These are phyloP conservation scores for Pseudomyrmex sp. DNA, from an alignment of 1,140 invertebrate genomes.

Conservation along the genomic window DNA sequence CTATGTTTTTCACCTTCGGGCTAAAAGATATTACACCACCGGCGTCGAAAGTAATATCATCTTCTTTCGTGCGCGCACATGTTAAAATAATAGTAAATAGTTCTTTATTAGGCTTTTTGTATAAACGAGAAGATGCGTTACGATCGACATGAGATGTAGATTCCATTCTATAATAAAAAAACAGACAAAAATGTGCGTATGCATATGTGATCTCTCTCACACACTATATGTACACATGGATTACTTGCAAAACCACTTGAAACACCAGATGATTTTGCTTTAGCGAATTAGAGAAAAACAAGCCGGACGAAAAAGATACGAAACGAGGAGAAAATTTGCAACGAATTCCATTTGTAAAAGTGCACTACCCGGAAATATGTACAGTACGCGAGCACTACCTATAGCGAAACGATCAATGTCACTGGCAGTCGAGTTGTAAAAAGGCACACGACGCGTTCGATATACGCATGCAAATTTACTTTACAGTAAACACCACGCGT, in stretches of 20 bases:
- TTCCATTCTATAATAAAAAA: too few species aligned
- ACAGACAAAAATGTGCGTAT: too few species aligned
- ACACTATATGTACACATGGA: not conserved
- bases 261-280: not conserved
- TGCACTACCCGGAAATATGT: constrained; percentile 66
- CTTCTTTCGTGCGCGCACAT: constrained; percentile 25
- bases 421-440: constrained; percentile 20
- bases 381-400: constrained; percentile 10
- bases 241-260: not conserved
- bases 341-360: constrained; percentile 73
- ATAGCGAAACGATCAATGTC: constrained; percentile 57
- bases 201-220: too few species aligned
- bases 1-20: constrained; percentile 74
- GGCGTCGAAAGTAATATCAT: constrained; percentile 66
- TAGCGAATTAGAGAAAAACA: not conserved
- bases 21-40: constrained; percentile 79
- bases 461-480: constrained; percentile 39
- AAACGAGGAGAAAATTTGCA: constrained; percentile 27
- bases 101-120: constrained; percentile 23
- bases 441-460: constrained; percentile 37
- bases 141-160: not conserved
- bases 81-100: constrained; percentile 46
- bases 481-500: constrained; percentile 19
- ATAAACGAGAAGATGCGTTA: not conserved
- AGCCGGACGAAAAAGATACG: constrained; percentile 1